Evolutionary conservation across 2,113 vertebrate species (phyloP), one percentile per base, ranked within the genome.

Genomic region (Microcebus murinus): DNA sequence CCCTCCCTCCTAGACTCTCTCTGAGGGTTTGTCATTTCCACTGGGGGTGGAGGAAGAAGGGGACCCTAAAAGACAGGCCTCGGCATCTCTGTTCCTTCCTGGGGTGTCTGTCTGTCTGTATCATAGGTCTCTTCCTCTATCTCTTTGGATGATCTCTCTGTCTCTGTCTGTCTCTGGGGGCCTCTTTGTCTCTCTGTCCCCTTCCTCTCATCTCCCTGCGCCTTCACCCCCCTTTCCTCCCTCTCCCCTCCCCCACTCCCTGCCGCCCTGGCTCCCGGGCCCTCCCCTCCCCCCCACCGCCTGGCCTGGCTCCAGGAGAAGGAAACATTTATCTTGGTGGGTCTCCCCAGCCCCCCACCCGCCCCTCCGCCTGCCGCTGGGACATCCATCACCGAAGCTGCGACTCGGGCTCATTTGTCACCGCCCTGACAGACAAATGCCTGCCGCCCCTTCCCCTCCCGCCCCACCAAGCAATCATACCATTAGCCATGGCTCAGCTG

Each of bases 321-420:
- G 90, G 81, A 96, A 85, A 68, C 85, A 81, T 97, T 94, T 81
- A 89, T 96, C 96, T 94, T 71, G 67, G 70, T 18, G 95, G 68
- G 36, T 8, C 4, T 17, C 67, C 45, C 15, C 36, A 39, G 15
- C 3, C 36, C 36, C 1, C 4, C 14, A 0, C 61, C 48, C 17
- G 0, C 70, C 42, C 59, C 55, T 57, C 76, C 12, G 11, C 68
- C 31, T 12, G 15, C 29, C 1, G 23, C 5, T 0, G 34, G 27
- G 68, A 83, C 95, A 96, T 97, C 97, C 93, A 95, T 97, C 96
- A 96, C 85, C 0, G 0, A 14, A 12, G 87, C 14, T 6, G 48
- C 1, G 13, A 79, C 81, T 67, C 21, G 2, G 27, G 94, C 86
- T 94, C 97, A 31, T 97, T 79, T 93, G 88, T 97, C 97, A 92